Evolutionary conservation across 2,888 invertebrate genomes (phyloP).

Genomic region (Silvanus unidentatus): DNA sequence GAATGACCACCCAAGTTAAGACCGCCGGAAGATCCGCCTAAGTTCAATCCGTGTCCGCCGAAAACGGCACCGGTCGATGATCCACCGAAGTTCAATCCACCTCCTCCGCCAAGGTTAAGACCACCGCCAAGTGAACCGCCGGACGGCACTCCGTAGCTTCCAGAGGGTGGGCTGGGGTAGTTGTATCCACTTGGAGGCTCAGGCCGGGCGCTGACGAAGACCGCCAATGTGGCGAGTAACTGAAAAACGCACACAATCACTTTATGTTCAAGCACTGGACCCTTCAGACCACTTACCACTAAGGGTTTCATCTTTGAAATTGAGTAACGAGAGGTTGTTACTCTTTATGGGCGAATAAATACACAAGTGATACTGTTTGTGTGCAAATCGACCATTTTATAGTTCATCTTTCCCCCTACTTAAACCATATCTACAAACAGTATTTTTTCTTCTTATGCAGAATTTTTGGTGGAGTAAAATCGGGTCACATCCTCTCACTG

Average conservation of each 20-base stretch:
- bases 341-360: neutral
- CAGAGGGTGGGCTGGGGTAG: slow-evolving; percentile 16
- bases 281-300: neutral
- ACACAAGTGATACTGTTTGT: neutral
- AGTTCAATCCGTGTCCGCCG: neutral
- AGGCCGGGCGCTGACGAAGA: slow-evolving; percentile 56
- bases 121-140: slow-evolving; percentile 4
- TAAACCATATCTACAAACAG: neutral
- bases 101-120: slow-evolving; percentile 5
- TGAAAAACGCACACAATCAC: slow-evolving; percentile 22
- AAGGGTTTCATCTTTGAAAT: slow-evolving; percentile 1
- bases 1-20: slow-evolving; percentile 1
- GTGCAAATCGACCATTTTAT: neutral
- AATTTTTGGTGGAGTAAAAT: slow-evolving; percentile 21
- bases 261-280: neutral
- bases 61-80: slow-evolving; percentile 4
- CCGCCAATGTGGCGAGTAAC: slow-evolving; percentile 46
- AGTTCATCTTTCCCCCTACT: slow-evolving; percentile 4
- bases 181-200: slow-evolving; percentile 57
- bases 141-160: slow-evolving; percentile 16
- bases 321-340: neutral
- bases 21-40: slow-evolving; percentile 1
- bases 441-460: slow-evolving; percentile 1
- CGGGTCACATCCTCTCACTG: slow-evolving; percentile 23
- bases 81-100: neutral